Evolutionary conservation across 2,888 invertebrate genomes (phyloP).

Genomic region (Podotricha telesiphe): DNA sequence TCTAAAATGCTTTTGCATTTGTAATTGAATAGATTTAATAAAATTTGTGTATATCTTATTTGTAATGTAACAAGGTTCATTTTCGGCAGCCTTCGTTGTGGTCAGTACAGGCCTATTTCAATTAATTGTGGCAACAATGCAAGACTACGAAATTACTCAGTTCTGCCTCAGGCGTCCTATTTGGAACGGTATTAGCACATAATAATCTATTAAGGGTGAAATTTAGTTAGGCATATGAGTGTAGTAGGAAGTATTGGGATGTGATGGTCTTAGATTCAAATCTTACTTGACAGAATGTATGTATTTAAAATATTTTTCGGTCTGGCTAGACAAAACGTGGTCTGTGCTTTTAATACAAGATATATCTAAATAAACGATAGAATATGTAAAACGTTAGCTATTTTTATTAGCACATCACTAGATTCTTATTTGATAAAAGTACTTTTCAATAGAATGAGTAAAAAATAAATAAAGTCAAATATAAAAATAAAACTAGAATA

Average conservation of each 20-base stretch:
- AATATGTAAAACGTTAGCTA: too few relatives aligned
- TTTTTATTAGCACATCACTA: too few relatives aligned
- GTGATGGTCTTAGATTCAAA: not conserved
- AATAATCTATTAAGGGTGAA: constrained; percentile 22
- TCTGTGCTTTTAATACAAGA: too few relatives aligned
- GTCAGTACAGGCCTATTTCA: constrained; percentile 22
- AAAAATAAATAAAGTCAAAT: too few relatives aligned
- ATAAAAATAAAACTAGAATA: too few relatives aligned
- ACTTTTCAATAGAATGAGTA: too few relatives aligned
- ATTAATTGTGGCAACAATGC: constrained; percentile 34
- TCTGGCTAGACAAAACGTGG: too few relatives aligned
- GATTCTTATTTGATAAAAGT: too few relatives aligned
- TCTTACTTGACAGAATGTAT: not conserved
- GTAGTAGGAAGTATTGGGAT: not conserved
- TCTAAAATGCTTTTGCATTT: not conserved
- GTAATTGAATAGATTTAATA: not conserved
- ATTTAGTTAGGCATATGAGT: not conserved
- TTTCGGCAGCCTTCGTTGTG: not conserved
- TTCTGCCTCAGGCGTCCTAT: constrained; percentile 30
- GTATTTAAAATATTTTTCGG: not conserved
- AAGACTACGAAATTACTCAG: constrained; percentile 33
- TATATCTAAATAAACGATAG: too few relatives aligned
- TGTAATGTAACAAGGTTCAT: not conserved
- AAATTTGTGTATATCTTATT: constrained; percentile 4
- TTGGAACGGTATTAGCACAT: constrained; percentile 24